These are phyloP conservation scores for Drosophila leonis DNA, from an alignment of 2,888 invertebrate species.

Conservation along the genomic window DNA sequence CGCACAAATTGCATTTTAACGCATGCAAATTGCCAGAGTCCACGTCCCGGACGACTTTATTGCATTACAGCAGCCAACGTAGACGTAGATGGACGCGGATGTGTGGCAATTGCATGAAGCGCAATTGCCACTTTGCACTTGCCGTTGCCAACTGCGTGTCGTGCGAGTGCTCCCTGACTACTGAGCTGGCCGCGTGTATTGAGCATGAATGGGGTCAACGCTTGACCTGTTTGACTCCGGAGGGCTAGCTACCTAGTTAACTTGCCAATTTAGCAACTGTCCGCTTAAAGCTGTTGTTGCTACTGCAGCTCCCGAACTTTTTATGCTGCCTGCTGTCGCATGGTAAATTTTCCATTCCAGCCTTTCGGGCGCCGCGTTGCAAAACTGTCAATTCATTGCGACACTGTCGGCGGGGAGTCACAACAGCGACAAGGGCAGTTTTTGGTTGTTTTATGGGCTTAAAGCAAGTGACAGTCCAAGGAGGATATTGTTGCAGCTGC, in stretches of 20 bases:
- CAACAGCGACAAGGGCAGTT: background rate
- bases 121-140: slow-evolving; percentile 68
- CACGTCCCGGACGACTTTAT: slow-evolving; percentile 64
- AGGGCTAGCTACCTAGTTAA: background rate
- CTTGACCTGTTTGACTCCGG: slow-evolving; percentile 41
- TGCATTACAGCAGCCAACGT: slow-evolving; percentile 66
- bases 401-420: background rate
- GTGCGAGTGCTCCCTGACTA: slow-evolving; percentile 13
- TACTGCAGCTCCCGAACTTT: background rate
- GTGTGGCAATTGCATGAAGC: slow-evolving; percentile 24
- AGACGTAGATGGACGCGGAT: slow-evolving; percentile 23
- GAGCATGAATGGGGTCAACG: slow-evolving; percentile 42
- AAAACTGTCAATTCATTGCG: slow-evolving; percentile 62
- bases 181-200: slow-evolving; percentile 2
- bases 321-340: slow-evolving; percentile 18
- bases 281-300: slow-evolving; percentile 37
- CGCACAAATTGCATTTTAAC: slow-evolving; percentile 82
- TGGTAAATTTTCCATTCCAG: slow-evolving; percentile 57
- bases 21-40: slow-evolving; percentile 77
- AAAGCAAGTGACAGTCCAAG: slow-evolving; percentile 11
- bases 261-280: slow-evolving; percentile 49
- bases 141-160: slow-evolving; percentile 36
- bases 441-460: slow-evolving; percentile 21
- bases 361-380: slow-evolving; percentile 46
- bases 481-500: slow-evolving; percentile 38